Percentiles rank a stretch among this genome's conserved stretches.
These are phyloP conservation scores for Zaprionus obscuricornis DNA, from an alignment of 2,888 invertebrate genomes.

Conservation along the genomic window DNA sequence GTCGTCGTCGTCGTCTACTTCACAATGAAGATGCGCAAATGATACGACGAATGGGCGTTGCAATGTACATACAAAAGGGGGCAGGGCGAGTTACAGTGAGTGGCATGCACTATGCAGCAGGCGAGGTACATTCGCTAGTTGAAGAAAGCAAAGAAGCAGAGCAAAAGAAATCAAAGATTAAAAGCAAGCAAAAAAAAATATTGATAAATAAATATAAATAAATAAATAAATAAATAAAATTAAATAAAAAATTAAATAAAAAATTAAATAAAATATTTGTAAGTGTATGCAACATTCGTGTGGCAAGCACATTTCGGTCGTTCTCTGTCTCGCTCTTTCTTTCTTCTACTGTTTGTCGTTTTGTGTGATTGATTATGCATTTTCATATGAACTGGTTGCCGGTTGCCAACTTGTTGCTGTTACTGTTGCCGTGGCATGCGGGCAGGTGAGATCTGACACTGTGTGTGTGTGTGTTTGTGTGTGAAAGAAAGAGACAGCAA, in stretches of 20 bases:
- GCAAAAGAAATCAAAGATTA: no score
- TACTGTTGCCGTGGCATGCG: slow-evolving; percentile 42
- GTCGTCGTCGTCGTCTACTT: no score
- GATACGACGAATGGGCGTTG: slow-evolving; percentile 63
- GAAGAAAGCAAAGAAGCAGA: no score
- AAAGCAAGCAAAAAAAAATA: no score
- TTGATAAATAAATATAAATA: no score
- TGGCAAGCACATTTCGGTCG: background rate
- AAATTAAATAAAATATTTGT: background rate
- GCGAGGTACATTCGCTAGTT: slow-evolving; percentile 17
- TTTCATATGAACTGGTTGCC: slow-evolving; percentile 72
- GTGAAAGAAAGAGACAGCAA: no score
- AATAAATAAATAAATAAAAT: no score
- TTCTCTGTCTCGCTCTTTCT: slow-evolving; percentile 5
- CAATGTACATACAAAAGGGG: slow-evolving; percentile 41
- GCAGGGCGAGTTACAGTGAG: no score
- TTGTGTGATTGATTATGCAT: slow-evolving; percentile 74
- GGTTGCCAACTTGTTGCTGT: slow-evolving; percentile 20
- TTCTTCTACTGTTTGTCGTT: slow-evolving; percentile 34
- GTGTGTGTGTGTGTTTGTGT: no score
- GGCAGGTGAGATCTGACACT: slow-evolving; percentile 54
- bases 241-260: no score
- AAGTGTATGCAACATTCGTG: slow-evolving; percentile 37
- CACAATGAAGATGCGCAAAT: slow-evolving; percentile 63
- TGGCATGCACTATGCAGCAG: no score